Evolutionary conservation across 2,888 invertebrate genomes (phyloP), one percentile per base, ranked within the genome.

Genomic region (Creontiades dilutus): DNA sequence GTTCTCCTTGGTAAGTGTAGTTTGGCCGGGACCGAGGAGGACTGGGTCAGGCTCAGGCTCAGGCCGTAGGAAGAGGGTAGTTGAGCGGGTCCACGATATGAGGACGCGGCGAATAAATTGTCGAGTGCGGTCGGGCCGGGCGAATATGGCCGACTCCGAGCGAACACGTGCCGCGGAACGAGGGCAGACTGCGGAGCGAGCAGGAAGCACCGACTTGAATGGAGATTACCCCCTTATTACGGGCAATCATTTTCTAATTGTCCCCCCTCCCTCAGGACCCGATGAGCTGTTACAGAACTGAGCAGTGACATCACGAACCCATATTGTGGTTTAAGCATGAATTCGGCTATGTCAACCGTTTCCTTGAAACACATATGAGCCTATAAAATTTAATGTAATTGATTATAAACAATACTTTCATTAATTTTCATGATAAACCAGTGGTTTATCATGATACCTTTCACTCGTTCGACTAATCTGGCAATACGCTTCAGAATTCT

Each of bases 111-210:
- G 82, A 82, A 82, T 52, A 81, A 81, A 81, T 47, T 81, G 47
- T 80, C 13, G 47, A 47, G 48, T 48, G 48, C 19, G 23, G 47
- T 19, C 16, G 48, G 37, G 37, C 37, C 37, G 37, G n/a, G 37
- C 23, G 47, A 52, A 46, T 28, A n/a, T 19, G 82, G 19, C 82
- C 52, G 19, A 13, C 47, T 14, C n/a, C 14, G 37, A 37, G 52
- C 19, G 82, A 52, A 82, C 82, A 82, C 82, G 82, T 82, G 82
- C 82, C 82, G 27, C 1, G 23, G 80, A 82, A 82, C 52, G 82
- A 82, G 82, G 82, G 82, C 82, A 82, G 68, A 68, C 68, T 68
- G 68, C 5, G 57, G 16, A 57, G 61, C 47, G 48, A 47, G 80
- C 47, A 80, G 80, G 80, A 80, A 48, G 80, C 37, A 37, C 28